Evolutionary conservation across 2,888 invertebrate genomes (phyloP).

Genomic region (Diplazon laetatorius): DNA sequence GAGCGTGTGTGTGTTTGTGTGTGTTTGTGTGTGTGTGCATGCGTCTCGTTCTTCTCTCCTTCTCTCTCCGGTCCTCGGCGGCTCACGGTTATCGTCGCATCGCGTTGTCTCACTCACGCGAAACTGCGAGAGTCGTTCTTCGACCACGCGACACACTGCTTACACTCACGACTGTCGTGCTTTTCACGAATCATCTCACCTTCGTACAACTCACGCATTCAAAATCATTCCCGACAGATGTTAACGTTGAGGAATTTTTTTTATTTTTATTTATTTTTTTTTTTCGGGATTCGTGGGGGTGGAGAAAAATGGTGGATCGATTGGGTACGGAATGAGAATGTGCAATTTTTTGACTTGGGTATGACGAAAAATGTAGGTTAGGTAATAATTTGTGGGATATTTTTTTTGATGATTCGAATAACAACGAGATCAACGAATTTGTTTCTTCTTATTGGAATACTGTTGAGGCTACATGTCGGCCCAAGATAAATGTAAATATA

Average conservation of each 20-base stretch:
- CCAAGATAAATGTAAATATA: too few relatives aligned
- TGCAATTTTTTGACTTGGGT: too few relatives aligned
- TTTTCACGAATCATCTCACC: slow-evolving; percentile 64
- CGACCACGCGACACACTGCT: slow-evolving; percentile 44
- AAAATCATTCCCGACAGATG: slow-evolving; percentile 17
- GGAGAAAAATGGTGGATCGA: too few relatives aligned
- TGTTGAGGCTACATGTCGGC: too few relatives aligned
- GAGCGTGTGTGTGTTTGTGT: slow-evolving; percentile 69
- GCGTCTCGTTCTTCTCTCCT: slow-evolving; percentile 60
- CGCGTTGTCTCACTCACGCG: slow-evolving; percentile 29
- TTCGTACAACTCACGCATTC: slow-evolving; percentile 22
- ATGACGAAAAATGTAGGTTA: too few relatives aligned
- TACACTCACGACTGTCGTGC: slow-evolving; percentile 24
- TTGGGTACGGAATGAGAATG: too few relatives aligned
- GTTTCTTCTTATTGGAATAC: too few relatives aligned
- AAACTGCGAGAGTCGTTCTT: slow-evolving; percentile 47
- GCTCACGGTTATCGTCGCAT: neutral
- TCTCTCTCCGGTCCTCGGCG: slow-evolving; percentile 7
- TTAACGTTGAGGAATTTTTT: neutral
- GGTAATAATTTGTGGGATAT: too few relatives aligned
- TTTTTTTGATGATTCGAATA: too few relatives aligned
- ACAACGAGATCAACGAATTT: too few relatives aligned
- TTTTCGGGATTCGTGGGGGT: too few relatives aligned
- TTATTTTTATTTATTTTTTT: too few relatives aligned
- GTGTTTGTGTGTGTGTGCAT: slow-evolving; percentile 67